Evolutionary conservation across 2,797 vertebrate genomes (phyloP), one percentile per base, ranked within the genome.

Genomic region (Dendrocincla fuliginosa): DNA sequence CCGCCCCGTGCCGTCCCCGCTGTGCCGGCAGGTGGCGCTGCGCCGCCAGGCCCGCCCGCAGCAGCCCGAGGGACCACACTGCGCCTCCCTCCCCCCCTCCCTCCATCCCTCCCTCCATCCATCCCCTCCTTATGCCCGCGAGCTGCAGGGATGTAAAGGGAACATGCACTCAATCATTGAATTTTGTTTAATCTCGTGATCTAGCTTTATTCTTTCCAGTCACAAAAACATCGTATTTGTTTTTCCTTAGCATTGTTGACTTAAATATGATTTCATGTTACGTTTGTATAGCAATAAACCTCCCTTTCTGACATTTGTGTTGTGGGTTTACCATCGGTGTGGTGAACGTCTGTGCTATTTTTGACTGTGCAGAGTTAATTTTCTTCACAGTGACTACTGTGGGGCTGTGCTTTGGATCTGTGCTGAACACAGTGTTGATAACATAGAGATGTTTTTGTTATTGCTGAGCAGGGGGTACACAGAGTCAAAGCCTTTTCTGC

Each of bases 91-190:
- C 46, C 20, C 24, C 25, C 23, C 44, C 20, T 46, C 19, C 18
- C 19, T 44, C 18, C 42, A 18, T 41, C 41, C 41, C 41, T 7
- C 19, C 19, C 17, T 9, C n/a, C 47, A 33, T 23, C 22, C 14
- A 0, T 5, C 44, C 41, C 25, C 10, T 8, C 24, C 39, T 0
- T 20, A 6, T 1, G 6, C 47, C 63, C 60, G 1, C 44, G 1
- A 0, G 18, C 7, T 5, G 6, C 0, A 27, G 32, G 1, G 28
- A 39, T 8, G 50, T 8, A 0, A 13, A 7, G 2, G 42, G 16
- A 25, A 3, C 0, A 0, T 4, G 0, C 4, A 2, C 13, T 24
- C 57, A 1, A 11, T 15, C 33, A 28, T 4, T 1, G 13, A 33
- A 14, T 35, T 5, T 27, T 8, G 8, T 1, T 59, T 39, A 1